Base-by-base conservation (phyloP, 2,113 vertebrate species). In the Rhea pennata region DNA sequence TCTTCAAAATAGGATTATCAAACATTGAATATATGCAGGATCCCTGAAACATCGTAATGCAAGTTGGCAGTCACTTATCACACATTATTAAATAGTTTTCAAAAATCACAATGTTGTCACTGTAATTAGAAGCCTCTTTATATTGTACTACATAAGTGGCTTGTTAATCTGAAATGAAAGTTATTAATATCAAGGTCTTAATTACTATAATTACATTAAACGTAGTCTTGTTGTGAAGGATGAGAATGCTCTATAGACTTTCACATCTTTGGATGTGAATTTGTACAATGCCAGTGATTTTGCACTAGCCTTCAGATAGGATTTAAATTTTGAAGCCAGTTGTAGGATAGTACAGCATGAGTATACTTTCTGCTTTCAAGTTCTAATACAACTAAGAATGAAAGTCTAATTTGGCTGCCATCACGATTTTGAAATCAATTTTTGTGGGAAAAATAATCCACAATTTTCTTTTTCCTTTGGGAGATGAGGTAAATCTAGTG, bases 191-290 rank as follows among this genome's bases (percentile, higher is more conserved):
- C 90, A 73, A 42, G 9, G 39, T 74, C 81, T 95, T 96, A 95
- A 96, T 96, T 95, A 76, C 87, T 93, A 11, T 85, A 94, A 93
- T 96, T 97, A 92, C 51, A 66, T 87, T 87, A 96, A 77, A 96
- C 87, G 58, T 83, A 80, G 44, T 89, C 77, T 70, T 87, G 12
- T 87, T 91, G 33, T 95, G 93, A 92, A 90, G 71, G 39, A 74
- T 54, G 61, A 69, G 40, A 90, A 86, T 46, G 50, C 71, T 93
- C 88, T 89, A 36, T 44, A 91, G 93, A 79, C 16, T 92, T 94
- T 42, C 33, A 7, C 59, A 59, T 83, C 44, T 91, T 94, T 96
- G 31, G 36, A 62, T 82, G 42, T 44, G 46, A 36, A 36, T 36
- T 87, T 88, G 81, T 76, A 86, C 88, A 93, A 87, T 84, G 46